These are phyloP conservation scores for Pocillopora meandrina DNA, from an alignment of 92 coral and sea anemone genomes.

Conservation along the genomic window DNA sequence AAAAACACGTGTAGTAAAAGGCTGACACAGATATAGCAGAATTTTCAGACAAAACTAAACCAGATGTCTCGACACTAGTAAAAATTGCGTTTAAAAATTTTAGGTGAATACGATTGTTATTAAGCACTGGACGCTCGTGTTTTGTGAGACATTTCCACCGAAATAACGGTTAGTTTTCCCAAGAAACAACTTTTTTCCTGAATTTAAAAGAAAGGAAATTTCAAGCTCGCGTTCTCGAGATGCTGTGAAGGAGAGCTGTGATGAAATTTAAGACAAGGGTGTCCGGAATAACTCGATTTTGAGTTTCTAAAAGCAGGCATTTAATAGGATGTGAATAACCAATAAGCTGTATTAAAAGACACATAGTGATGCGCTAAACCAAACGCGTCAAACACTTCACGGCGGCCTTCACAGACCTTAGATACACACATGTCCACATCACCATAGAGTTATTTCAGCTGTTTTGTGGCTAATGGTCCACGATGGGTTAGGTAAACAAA, in stretches of 20 bases:
- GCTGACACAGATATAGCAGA: conserved; percentile 69
- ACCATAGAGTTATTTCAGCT: not conserved
- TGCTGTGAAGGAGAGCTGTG: not conserved
- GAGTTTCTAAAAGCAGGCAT: not conserved
- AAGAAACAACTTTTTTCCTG: not conserved
- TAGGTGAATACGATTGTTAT: not conserved
- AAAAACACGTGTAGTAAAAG: conserved; percentile 45
- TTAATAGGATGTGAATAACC: not conserved
- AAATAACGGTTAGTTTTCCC: not conserved
- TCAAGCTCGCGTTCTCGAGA: not conserved
- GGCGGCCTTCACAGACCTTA: no score
- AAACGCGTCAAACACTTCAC: no score
- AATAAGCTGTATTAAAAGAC: not conserved
- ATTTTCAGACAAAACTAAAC: conserved; percentile 17
- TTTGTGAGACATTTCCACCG: not conserved
- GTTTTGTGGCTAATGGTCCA: not conserved
- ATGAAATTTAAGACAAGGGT: conserved; percentile 10
- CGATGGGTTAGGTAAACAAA: not conserved
- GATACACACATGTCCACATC: no score
- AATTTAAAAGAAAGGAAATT: not conserved
- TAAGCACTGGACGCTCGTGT: not conserved
- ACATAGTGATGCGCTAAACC: no score
- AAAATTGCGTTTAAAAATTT: conserved; percentile 2
- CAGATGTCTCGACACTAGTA: conserved; percentile 30
- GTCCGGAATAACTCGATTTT: not conserved